Evolutionary conservation across 2,888 invertebrate genomes (phyloP).

Genomic region (Hoplodrina ambigua): DNA sequence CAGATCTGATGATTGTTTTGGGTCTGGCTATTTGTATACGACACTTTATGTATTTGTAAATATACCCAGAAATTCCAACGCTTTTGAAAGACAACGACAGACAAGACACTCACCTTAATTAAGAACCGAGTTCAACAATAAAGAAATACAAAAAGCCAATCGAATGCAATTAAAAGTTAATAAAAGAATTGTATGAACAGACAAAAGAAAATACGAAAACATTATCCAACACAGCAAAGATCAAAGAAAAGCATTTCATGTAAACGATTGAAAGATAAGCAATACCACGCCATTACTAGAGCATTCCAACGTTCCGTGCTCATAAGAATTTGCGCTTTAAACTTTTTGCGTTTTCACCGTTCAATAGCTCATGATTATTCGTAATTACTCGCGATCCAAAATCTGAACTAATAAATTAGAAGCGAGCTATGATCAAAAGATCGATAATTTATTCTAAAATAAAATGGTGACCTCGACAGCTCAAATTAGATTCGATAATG

Average conservation of each 20-base stretch:
- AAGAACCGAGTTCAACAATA: background rate
- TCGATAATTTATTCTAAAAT: slow-evolving; percentile 31
- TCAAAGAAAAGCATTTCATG: slow-evolving; percentile 37
- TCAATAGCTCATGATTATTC: slow-evolving; percentile 40
- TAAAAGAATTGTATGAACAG: background rate
- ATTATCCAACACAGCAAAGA: slow-evolving; percentile 19
- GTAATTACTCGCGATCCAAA: slow-evolving; percentile 35
- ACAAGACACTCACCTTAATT: background rate
- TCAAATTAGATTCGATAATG: slow-evolving; percentile 14
- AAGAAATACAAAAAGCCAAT: background rate
- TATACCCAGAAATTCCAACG: no score
- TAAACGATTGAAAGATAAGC: slow-evolving; percentile 50
- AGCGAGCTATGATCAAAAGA: slow-evolving; percentile 5
- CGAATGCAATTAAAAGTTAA: slow-evolving; percentile 2
- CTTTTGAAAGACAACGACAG: no score
- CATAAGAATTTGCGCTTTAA: slow-evolving; percentile 58
- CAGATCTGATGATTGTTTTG: no score
- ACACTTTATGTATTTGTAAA: no score
- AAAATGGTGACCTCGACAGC: slow-evolving; percentile 23
- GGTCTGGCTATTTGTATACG: no score
- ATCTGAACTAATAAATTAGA: slow-evolving; percentile 33
- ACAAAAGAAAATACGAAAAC: slow-evolving; percentile 14
- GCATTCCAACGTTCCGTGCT: slow-evolving; percentile 67
- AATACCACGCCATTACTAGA: slow-evolving; percentile 69
- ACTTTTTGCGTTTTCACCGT: slow-evolving; percentile 48